A percentile compares a stretch with the other conserved stretches of the same genome.
phyloP scores from a whole-genome alignment of 2,888 invertebrate species.

The Agriopis aurantiaria region DNA sequence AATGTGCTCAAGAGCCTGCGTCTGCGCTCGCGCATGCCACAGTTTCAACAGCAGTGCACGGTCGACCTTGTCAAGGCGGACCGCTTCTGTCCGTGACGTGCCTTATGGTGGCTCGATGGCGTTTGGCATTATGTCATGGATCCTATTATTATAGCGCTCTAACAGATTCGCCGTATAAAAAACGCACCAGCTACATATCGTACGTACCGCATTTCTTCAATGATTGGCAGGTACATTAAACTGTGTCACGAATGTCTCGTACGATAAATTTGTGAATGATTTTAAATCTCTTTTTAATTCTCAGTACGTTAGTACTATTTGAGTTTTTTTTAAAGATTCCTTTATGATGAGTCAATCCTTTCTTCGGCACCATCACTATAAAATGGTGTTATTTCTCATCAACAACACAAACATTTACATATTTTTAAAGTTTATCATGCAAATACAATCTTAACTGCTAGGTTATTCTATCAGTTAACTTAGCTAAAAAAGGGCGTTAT shows the following conservation, averaged over 20 bases:
- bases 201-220: constrained; percentile 12
- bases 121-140: constrained; percentile 40
- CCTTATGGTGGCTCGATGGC: constrained; percentile 16
- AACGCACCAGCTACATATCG: not conserved
- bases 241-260: not conserved
- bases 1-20: constrained; percentile 35
- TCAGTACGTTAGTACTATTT: not conserved
- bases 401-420: too few relatives aligned
- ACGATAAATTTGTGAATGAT: not conserved
- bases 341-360: not conserved
- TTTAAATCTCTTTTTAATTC: not conserved
- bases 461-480: too few relatives aligned
- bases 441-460: too few relatives aligned
- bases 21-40: constrained; percentile 45
- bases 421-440: too few relatives aligned
- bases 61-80: constrained; percentile 71
- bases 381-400: too few relatives aligned
- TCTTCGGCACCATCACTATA: not conserved
- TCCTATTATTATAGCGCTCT: constrained; percentile 23
- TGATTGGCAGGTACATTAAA: constrained; percentile 19
- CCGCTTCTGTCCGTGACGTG: constrained; percentile 49
- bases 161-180: constrained; percentile 5
- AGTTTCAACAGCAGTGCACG: constrained; percentile 11
- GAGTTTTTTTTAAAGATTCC: not conserved
- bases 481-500: too few relatives aligned